phyloP scores from a whole-genome alignment of 2,888 invertebrate genomes.

The Teinopalpus imperialis region DNA sequence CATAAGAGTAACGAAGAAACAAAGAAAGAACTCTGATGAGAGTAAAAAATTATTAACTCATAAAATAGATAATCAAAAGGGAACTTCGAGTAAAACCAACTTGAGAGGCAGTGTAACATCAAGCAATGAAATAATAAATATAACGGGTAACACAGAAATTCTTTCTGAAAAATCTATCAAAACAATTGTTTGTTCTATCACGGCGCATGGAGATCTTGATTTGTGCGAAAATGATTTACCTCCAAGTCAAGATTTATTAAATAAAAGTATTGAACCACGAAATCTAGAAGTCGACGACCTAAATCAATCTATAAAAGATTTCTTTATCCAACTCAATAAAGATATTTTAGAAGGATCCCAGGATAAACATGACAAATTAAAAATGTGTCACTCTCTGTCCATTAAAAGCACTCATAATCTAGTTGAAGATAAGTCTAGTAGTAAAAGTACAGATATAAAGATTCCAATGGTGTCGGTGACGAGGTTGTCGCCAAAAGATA shows the following conservation, averaged over 20 bases:
- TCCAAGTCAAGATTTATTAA: constrained; percentile 41
- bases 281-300: constrained; percentile 48
- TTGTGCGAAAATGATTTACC: constrained; percentile 43
- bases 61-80: background rate
- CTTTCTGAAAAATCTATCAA: constrained; percentile 48
- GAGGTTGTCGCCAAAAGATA: constrained; percentile 31
- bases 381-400: background rate
- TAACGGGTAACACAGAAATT: constrained; percentile 24
- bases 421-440: background rate
- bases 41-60: background rate
- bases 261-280: constrained; percentile 41
- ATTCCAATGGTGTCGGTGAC: constrained; percentile 27
- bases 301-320: constrained; percentile 44
- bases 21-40: background rate
- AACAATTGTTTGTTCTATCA: constrained; percentile 51
- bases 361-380: background rate
- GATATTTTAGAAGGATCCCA: constrained; percentile 28
- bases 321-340: constrained; percentile 45
- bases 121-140: constrained; percentile 8
- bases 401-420: background rate
- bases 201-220: constrained; percentile 52
- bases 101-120: background rate
- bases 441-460: background rate
- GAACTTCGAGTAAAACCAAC: background rate
- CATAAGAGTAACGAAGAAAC: background rate